These are phyloP conservation scores for Araneus ventricosus DNA, from an alignment of 1,140 invertebrate species.

Conservation along the genomic window DNA sequence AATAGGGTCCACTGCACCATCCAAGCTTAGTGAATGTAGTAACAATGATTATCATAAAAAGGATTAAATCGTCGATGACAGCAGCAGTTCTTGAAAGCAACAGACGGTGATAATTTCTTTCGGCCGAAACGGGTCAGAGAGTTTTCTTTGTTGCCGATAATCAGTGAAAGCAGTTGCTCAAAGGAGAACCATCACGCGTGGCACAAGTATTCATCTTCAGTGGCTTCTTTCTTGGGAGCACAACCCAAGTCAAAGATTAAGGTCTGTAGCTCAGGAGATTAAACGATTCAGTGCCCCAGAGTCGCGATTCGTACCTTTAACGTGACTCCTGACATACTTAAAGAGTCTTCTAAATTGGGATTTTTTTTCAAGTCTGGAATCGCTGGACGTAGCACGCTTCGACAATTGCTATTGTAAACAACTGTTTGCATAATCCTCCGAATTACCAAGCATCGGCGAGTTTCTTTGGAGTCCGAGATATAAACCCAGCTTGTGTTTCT, in stretches of 20 bases:
- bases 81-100: neutral
- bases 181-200: constrained; percentile 33
- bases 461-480: neutral
- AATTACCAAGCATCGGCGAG: constrained; percentile 26
- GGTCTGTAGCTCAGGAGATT: constrained; percentile 54
- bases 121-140: constrained; percentile 60
- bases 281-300: constrained; percentile 22
- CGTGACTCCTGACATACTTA: constrained; percentile 50
- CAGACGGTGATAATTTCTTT: constrained; percentile 56
- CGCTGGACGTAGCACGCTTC: neutral
- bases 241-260: constrained; percentile 57
- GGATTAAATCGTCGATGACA: constrained; percentile 54
- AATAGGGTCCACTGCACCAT: neutral
- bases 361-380: constrained; percentile 17
- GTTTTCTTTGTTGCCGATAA: constrained; percentile 54
- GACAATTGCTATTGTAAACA: neutral
- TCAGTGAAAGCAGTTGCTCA: constrained; percentile 60
- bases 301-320: neutral
- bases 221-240: neutral
- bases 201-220: constrained; percentile 9
- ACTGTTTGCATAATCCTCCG: constrained; percentile 33
- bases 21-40: neutral
- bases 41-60: constrained; percentile 53
- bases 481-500: neutral
- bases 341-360: neutral